Evolutionary conservation across 2,888 invertebrate genomes (phyloP).

Genomic region (Spodoptera exigua): DNA sequence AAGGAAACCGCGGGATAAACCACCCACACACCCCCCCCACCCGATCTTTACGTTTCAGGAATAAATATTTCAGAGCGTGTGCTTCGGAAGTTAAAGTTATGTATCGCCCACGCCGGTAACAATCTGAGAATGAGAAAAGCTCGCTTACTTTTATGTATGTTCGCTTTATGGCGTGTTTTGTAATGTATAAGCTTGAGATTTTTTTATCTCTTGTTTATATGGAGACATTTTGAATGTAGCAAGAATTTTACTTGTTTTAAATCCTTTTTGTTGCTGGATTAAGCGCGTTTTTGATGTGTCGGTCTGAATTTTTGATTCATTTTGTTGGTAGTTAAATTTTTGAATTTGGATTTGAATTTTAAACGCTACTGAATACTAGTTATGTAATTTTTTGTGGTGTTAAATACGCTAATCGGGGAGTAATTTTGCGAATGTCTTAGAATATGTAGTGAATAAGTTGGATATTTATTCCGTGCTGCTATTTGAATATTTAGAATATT

Average conservation of each 20-base stretch:
- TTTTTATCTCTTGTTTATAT: conserved; percentile 34
- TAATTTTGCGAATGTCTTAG: too few relatives aligned
- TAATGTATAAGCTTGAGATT: conserved; percentile 37
- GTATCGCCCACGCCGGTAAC: conserved; percentile 87
- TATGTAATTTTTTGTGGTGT: too few relatives aligned
- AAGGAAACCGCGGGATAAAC: conserved; percentile 89
- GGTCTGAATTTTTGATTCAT: too few relatives aligned
- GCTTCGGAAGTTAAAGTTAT: conserved; percentile 89
- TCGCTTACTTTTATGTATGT: conserved; percentile 80
- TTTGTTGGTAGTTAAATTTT: too few relatives aligned
- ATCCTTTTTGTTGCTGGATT: too few relatives aligned
- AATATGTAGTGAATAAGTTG: too few relatives aligned
- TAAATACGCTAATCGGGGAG: too few relatives aligned
- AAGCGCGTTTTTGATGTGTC: too few relatives aligned
- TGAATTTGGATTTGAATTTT: too few relatives aligned
- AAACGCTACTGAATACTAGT: too few relatives aligned
- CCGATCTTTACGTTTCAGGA: conserved; percentile 89
- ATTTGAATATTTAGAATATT: too few relatives aligned
- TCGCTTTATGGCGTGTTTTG: conserved; percentile 67
- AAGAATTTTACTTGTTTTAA: background rate
- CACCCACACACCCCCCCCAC: conserved; percentile 74
- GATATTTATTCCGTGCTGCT: too few relatives aligned
- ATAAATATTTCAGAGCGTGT: conserved; percentile 90
- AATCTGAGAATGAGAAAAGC: conserved; percentile 86
- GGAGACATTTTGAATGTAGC: conserved; percentile 10